These are phyloP conservation scores for Diplodus sargus DNA, from an alignment of 2,797 vertebrate species.

Conservation along the genomic window DNA sequence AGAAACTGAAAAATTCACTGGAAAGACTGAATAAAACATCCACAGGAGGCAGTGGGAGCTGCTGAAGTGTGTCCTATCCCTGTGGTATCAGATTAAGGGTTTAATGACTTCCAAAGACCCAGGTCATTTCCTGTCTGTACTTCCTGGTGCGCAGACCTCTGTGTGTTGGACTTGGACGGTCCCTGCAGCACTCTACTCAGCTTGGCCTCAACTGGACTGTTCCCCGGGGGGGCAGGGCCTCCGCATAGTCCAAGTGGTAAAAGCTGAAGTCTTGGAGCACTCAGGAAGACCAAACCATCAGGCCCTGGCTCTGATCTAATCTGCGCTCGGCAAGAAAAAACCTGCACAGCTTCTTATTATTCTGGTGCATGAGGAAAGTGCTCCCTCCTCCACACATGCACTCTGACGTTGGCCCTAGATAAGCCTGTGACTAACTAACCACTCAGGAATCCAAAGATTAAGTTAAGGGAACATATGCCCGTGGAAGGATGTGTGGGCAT, in stretches of 20 bases:
- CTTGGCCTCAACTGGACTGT: conserved; percentile 46
- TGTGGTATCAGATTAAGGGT: conserved; percentile 69
- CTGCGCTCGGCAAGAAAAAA: conserved; percentile 68
- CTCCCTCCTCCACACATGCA: conserved; percentile 59
- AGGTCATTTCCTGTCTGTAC: conserved; percentile 76
- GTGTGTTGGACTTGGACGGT: conserved; percentile 66
- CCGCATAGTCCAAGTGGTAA: conserved; percentile 62
- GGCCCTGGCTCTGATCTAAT: conserved; percentile 77
- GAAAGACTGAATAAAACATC: conserved; percentile 52
- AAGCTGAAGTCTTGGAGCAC: conserved; percentile 66
- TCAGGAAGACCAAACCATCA: conserved; percentile 64
- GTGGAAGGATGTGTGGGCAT: conserved; percentile 44
- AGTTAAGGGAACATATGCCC: conserved; percentile 45
- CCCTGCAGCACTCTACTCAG: conserved; percentile 51
- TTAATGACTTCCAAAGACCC: conserved; percentile 78
- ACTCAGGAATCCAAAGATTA: conserved; percentile 72
- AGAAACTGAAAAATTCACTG: conserved; percentile 26
- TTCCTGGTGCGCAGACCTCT: conserved; percentile 66
- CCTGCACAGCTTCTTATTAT: conserved; percentile 75
- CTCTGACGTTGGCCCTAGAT: conserved; percentile 69
- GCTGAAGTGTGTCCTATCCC: conserved; percentile 55
- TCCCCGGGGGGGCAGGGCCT: conserved; percentile 65
- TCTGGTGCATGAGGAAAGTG: conserved; percentile 60
- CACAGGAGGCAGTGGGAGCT: conserved; percentile 45
- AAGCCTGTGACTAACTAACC: conserved; percentile 68